Percentiles rank a stretch among this genome's conserved stretches.
Conservation (phyloP, 2,113 vertebrate species). For the Anhinga rufa region DNA sequence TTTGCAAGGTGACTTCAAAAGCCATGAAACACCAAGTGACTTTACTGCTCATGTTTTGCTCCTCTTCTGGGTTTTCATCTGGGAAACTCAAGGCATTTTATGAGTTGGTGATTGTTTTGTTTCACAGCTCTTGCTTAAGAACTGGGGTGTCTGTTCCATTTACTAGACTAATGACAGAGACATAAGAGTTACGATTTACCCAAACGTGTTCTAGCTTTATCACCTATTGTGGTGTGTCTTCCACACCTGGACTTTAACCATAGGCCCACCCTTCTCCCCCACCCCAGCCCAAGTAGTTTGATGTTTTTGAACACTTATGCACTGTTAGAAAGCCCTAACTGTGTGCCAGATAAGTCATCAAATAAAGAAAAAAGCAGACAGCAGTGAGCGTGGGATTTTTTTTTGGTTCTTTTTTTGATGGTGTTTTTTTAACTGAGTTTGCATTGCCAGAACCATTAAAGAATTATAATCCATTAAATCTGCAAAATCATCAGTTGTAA, state of each 20-base stretch:
- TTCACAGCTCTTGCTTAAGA: not conserved
- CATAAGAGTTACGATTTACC: not conserved
- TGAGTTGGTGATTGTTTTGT: not conserved
- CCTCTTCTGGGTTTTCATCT: not conserved
- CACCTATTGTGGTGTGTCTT: not conserved
- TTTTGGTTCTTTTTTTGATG: not conserved
- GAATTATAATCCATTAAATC: slow-evolving; percentile 49
- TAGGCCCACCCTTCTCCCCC: not conserved
- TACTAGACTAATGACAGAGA: not conserved
- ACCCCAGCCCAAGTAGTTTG: not conserved
- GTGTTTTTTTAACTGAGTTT: not conserved
- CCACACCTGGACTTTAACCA: not conserved
- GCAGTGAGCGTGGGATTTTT: not conserved
- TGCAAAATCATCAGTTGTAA: slow-evolving; percentile 52
- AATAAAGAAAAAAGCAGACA: slow-evolving; percentile 11
- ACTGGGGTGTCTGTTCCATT: not conserved
- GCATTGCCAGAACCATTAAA: slow-evolving; percentile 36
- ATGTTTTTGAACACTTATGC: not conserved
- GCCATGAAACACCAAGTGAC: slow-evolving; percentile 10
- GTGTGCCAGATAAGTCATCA: not conserved
- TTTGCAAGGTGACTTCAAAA: not conserved
- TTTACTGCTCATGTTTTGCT: not conserved
- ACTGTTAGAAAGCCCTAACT: not conserved
- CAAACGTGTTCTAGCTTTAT: not conserved
- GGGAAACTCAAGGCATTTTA: not conserved